Conservation (phyloP, 1,140 invertebrate genomes). For the Parasteatoda tepidariorum region DNA sequence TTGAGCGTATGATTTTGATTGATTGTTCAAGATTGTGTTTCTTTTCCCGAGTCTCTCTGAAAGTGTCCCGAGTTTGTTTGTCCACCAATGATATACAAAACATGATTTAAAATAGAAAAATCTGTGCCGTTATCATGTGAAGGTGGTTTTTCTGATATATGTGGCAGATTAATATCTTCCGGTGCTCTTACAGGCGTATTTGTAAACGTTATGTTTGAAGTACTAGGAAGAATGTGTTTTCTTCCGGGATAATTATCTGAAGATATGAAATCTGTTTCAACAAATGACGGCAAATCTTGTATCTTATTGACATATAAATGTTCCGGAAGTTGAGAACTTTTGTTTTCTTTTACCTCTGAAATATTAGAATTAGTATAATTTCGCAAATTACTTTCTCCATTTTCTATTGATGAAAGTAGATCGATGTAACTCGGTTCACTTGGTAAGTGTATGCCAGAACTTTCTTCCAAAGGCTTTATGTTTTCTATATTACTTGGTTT, state of each 20-base stretch:
- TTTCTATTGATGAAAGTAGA: no score
- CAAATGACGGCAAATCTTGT: background rate
- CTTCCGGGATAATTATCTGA: constrained; percentile 23
- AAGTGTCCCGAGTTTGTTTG: background rate
- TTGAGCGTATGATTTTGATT: no score
- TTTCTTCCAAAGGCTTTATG: background rate
- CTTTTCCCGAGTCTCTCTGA: no score
- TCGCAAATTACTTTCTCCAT: no score
- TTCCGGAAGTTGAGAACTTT: background rate
- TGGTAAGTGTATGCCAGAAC: no score
- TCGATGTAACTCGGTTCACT: no score
- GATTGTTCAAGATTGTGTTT: no score
- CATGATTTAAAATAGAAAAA: constrained; percentile 49
- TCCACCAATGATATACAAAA: constrained; percentile 25
- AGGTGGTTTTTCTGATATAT: constrained; percentile 39
- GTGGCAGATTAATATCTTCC: constrained; percentile 33
- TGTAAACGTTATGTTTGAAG: background rate
- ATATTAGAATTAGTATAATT: no score
- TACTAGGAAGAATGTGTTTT: constrained; percentile 32
- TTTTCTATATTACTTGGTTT: no score
- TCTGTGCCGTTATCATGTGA: constrained; percentile 43
- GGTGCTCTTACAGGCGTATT: background rate
- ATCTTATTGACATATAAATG: background rate
- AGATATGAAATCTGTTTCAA: background rate
- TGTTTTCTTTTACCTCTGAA: no score